These are phyloP conservation scores for Musca domestica DNA, from an alignment of 1,140 invertebrate genomes.

Conservation along the genomic window DNA sequence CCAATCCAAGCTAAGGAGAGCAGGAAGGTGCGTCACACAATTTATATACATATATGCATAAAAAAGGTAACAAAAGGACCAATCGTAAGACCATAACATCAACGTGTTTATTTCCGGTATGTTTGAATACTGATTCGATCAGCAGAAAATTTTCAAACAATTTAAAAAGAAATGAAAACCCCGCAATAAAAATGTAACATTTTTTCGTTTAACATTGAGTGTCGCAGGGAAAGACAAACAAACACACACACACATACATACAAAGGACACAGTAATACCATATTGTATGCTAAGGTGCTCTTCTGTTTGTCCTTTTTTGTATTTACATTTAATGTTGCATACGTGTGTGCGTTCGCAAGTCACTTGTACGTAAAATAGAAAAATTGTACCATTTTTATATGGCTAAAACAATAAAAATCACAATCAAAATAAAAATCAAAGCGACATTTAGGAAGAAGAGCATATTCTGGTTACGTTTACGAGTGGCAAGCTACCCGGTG, in stretches of 20 bases:
- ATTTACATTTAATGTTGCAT: no score
- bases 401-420: slow-evolving; percentile 21
- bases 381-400: slow-evolving; percentile 12
- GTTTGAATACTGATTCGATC: slow-evolving; percentile 18
- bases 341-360: no score
- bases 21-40: not conserved
- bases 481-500: no score
- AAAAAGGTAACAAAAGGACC: slow-evolving; percentile 6
- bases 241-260: no score
- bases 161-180: slow-evolving; percentile 19
- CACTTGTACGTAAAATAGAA: not conserved
- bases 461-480: no score
- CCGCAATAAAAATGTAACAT: slow-evolving; percentile 4
- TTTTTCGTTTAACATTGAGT: slow-evolving; percentile 5
- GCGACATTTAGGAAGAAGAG: slow-evolving; percentile 6
- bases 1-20: no score
- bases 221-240: no score
- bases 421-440: slow-evolving; percentile 23
- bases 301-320: no score
- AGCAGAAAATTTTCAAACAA: slow-evolving; percentile 22
- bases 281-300: no score
- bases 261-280: no score
- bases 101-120: slow-evolving; percentile 7
- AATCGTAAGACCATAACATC: slow-evolving; percentile 13
- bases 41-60: not conserved